Evolutionary conservation across 2,113 vertebrate species (phyloP).

Genomic region (Mionectes macconnelli): DNA sequence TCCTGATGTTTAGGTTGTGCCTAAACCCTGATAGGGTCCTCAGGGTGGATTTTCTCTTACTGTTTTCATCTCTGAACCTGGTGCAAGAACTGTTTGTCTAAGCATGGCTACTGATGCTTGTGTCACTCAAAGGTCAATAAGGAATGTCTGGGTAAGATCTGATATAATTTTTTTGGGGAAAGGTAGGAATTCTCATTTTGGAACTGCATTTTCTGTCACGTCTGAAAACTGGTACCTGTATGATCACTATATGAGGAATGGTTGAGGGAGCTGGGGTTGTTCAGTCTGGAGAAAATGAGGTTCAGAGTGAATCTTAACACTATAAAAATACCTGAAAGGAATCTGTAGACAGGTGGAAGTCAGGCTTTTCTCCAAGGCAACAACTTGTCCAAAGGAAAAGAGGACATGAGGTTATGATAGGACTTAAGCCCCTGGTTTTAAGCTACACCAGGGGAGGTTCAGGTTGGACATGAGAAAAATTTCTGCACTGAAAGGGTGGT

Average conservation of each 20-base stretch:
- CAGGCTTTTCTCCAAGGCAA: neutral
- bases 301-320: neutral
- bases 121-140: neutral
- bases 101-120: neutral
- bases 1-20: neutral
- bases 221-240: neutral
- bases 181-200: neutral
- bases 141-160: neutral
- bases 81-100: neutral
- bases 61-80: neutral
- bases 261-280: neutral
- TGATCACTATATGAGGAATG: too few species aligned
- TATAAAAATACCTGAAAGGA: neutral
- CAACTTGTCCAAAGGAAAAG: too few species aligned
- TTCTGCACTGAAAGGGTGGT: neutral
- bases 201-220: accelerated
- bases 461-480: neutral
- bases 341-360: too few species aligned
- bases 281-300: neutral
- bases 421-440: too few species aligned
- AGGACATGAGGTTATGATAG: too few species aligned
- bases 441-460: neutral
- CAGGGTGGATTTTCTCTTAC: neutral
- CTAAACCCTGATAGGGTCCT: neutral
- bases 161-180: neutral